These are phyloP conservation scores for Parasteatoda lunata DNA, from an alignment of 2,888 invertebrate genomes.

Conservation along the genomic window DNA sequence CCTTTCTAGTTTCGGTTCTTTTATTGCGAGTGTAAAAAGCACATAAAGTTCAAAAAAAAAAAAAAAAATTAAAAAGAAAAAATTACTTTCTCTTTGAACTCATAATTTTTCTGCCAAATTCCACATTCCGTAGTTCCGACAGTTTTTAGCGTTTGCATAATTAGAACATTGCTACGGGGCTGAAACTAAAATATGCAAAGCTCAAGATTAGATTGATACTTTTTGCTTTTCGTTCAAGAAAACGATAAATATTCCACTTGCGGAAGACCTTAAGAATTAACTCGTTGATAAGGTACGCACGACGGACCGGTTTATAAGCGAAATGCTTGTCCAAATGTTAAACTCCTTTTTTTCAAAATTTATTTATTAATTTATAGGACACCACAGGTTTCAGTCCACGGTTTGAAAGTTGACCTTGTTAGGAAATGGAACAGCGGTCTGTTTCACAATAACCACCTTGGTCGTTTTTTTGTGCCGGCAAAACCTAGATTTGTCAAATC, in stretches of 20 bases:
- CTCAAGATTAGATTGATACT: neutral
- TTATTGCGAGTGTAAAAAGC: too few relatives aligned
- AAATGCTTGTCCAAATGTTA: constrained; percentile 20
- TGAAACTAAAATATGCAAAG: constrained; percentile 3
- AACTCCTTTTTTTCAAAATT: constrained; percentile 18
- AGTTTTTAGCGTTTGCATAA: neutral
- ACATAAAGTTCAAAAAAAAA: too few relatives aligned
- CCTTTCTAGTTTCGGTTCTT: neutral
- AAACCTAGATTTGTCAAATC: constrained; percentile 39
- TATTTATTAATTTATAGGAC: constrained; percentile 49
- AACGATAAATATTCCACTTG: constrained; percentile 49
- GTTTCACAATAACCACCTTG: constrained; percentile 55
- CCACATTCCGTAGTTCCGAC: neutral
- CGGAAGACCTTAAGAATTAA: constrained; percentile 35
- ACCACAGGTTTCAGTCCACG: constrained; percentile 28
- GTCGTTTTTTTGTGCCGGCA: constrained; percentile 31
- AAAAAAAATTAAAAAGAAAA: too few relatives aligned
- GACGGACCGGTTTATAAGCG: constrained; percentile 43
- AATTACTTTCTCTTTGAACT: neutral
- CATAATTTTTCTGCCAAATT: neutral
- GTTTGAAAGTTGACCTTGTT: constrained; percentile 59
- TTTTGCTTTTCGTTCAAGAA: constrained; percentile 7
- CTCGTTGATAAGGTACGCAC: neutral
- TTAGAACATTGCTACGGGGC: constrained; percentile 37
- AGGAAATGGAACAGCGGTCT: constrained; percentile 37